Evolutionary conservation across 2,888 invertebrate species (phyloP).

Genomic region (Cantharis rustica): DNA sequence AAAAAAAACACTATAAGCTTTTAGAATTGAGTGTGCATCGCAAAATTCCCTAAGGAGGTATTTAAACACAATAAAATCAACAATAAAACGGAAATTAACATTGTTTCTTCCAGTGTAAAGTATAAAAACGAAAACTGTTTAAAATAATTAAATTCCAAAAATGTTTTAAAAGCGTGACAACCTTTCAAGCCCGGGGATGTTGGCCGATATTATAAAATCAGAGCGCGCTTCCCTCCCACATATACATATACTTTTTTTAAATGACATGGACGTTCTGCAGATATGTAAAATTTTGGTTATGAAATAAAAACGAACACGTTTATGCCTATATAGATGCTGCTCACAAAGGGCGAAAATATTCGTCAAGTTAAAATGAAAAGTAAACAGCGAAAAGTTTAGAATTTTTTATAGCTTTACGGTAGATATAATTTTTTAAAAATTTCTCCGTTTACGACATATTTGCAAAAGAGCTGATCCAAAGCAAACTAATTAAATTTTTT

Average conservation of each 20-base stretch:
- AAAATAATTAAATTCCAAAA: constrained; percentile 23
- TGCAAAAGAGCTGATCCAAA: background rate
- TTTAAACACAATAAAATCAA: constrained; percentile 3
- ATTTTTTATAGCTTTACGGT: constrained; percentile 1
- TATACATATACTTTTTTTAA: background rate
- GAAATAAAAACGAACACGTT: background rate
- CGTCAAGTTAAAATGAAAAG: background rate
- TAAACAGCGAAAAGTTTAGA: background rate
- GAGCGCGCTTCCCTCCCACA: background rate
- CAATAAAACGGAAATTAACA: background rate
- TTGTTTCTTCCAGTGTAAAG: background rate
- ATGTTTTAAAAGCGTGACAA: constrained; percentile 14
- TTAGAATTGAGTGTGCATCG: background rate
- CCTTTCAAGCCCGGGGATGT: constrained; percentile 1
- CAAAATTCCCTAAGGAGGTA: background rate
- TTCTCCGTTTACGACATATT: background rate
- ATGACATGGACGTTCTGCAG: background rate
- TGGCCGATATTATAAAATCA: constrained; percentile 1
- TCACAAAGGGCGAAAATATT: background rate
- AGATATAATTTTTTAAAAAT: background rate
- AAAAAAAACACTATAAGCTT: background rate
- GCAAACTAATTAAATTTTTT: background rate
- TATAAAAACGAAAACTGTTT: background rate
- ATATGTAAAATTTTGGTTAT: constrained; percentile 1
- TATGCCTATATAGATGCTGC: background rate